phyloP scores from a whole-genome alignment of 2,888 invertebrate genomes.

The Prenolepis imparis region DNA sequence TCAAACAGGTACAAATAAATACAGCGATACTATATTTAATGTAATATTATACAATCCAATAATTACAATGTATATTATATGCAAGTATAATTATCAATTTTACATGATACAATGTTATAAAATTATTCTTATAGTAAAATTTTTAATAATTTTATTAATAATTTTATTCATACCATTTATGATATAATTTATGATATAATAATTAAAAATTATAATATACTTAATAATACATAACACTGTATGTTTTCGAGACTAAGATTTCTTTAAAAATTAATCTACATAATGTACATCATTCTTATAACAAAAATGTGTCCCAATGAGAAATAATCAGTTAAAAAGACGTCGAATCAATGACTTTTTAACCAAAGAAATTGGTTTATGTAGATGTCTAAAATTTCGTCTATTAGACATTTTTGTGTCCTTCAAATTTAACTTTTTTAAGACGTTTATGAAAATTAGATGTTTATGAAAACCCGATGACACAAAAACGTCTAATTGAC shows the following conservation, averaged over 20 bases:
- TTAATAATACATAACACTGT: neutral
- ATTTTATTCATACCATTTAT: neutral
- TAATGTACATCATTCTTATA: neutral
- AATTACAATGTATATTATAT: neutral
- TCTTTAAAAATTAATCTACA: neutral
- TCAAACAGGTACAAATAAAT: neutral
- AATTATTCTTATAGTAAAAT: neutral
- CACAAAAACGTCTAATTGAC: too few relatives aligned
- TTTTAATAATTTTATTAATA: neutral
- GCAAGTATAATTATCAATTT: neutral
- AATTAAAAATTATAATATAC: neutral
- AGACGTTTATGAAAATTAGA: too few relatives aligned
- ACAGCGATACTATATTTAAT: neutral
- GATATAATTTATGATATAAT: neutral
- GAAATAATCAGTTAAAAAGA: too few relatives aligned
- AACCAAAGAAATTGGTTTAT: too few relatives aligned
- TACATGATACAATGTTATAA: neutral
- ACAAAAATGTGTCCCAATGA: neutral
- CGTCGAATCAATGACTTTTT: too few relatives aligned
- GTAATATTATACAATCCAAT: neutral
- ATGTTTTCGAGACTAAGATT: neutral
- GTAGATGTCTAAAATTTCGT: too few relatives aligned
- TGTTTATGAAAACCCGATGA: too few relatives aligned
- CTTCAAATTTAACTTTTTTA: too few relatives aligned
- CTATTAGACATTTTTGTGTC: too few relatives aligned